phyloP scores from a whole-genome alignment of 2,113 vertebrate genomes.

The Caranx melampygus region DNA sequence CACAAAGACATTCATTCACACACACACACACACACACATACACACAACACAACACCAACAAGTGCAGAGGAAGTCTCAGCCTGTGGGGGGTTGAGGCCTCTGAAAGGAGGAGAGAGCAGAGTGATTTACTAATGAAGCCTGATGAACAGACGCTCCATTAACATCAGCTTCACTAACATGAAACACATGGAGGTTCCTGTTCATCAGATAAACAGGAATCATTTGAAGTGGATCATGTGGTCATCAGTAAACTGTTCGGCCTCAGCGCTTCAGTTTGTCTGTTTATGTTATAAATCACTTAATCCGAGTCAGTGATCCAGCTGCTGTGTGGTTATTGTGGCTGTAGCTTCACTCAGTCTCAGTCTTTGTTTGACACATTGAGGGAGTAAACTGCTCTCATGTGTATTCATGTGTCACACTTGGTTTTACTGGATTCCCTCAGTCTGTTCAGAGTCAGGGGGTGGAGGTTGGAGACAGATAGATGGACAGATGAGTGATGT shows the following conservation, averaged over 20 bases:
- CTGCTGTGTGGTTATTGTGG: no score
- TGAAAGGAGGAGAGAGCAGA: conserved; percentile 40
- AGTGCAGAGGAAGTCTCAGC: conserved; percentile 57
- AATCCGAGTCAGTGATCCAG: no score
- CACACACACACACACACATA: conserved; percentile 1
- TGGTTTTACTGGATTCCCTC: conserved; percentile 32
- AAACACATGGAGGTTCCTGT: no score
- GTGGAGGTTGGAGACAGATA: conserved; percentile 22
- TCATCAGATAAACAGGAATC: no score
- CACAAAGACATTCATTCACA: conserved; percentile 73
- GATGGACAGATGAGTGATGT: conserved; percentile 48
- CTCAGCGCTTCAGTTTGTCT: no score
- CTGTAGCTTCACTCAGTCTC: no score
- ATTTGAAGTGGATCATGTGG: no score
- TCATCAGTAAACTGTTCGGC: no score
- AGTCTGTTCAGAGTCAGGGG: conserved; percentile 40
- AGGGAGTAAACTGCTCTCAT: background rate
- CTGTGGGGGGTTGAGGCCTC: conserved; percentile 14
- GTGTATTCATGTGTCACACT: background rate
- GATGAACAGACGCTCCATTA: conserved; percentile 56
- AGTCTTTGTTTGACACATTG: background rate
- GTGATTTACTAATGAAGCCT: conserved; percentile 56
- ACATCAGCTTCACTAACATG: no score
- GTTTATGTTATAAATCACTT: no score
- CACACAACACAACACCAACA: conserved; percentile 26